A percentile compares a stretch with the other conserved stretches of the same genome.
Evolutionary conservation across 2,797 vertebrate species (phyloP).

Genomic region (Brachymystax lenok): DNA sequence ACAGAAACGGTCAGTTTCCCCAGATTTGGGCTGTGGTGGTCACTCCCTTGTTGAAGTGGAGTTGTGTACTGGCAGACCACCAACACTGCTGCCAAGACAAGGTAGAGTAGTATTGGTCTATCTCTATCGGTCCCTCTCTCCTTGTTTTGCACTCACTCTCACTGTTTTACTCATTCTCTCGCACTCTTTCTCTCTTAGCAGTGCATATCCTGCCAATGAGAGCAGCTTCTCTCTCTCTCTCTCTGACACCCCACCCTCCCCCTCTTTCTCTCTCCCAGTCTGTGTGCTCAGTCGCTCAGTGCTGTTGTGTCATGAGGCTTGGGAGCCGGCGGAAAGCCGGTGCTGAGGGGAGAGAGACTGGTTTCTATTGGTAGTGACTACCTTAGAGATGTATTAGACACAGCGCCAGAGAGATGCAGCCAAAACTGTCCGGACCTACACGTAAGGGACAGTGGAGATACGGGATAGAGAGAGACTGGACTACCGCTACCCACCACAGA

Average conservation of each 20-base stretch:
- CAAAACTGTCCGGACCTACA: not conserved
- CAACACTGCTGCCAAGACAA: not conserved
- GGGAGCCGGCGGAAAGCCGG: conserved; percentile 45
- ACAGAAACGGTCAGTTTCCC: not conserved
- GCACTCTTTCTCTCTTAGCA: not conserved
- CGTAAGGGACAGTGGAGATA: not conserved
- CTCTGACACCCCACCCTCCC: conserved; percentile 17
- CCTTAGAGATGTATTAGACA: conserved; percentile 35
- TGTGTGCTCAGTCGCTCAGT: conserved; percentile 55
- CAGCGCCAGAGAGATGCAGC: not conserved
- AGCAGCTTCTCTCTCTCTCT: conserved; percentile 34
- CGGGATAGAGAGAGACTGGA: not conserved
- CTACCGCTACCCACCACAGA: too few species aligned
- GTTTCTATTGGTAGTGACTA: conserved; percentile 4
- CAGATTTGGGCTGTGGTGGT: not conserved
- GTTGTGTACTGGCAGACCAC: not conserved
- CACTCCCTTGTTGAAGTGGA: not conserved
- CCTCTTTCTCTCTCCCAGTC: conserved; percentile 16
- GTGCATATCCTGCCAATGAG: conserved; percentile 49
- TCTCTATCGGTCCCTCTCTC: not conserved
- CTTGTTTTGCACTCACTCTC: not conserved
- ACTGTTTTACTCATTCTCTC: too few species aligned
- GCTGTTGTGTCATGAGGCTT: conserved; percentile 47
- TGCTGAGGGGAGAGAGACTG: conserved; percentile 34
- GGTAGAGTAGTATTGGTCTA: not conserved